These are phyloP conservation scores for Uromys caudimaculatus DNA, from an alignment of 2,797 vertebrate genomes.

Conservation along the genomic window DNA sequence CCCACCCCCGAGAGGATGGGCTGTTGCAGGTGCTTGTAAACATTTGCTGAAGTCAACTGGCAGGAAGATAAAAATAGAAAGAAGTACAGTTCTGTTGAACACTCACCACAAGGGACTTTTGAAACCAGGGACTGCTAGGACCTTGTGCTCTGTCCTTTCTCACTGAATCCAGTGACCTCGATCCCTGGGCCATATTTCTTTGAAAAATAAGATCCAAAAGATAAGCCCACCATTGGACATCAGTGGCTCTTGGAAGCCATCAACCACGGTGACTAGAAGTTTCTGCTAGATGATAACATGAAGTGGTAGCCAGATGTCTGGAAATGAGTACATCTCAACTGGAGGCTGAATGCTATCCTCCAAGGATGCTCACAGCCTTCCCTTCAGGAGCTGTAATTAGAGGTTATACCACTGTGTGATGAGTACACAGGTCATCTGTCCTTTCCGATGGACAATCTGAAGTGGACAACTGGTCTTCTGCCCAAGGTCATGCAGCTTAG, in stretches of 20 bases:
- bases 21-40: not conserved
- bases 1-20: not conserved
- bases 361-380: not conserved
- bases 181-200: not conserved
- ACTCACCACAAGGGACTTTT: slow-evolving; percentile 60
- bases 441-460: not conserved
- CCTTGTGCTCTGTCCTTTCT: not conserved
- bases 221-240: not conserved
- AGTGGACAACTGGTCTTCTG: not conserved
- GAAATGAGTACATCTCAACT: not conserved
- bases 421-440: not conserved
- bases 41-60: slow-evolving; percentile 39
- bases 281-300: not conserved
- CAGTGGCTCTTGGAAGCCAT: not conserved
- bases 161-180: not conserved
- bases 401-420: rapidly evolving
- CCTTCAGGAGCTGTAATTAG: not conserved
- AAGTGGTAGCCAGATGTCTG: not conserved
- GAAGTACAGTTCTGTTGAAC: slow-evolving; percentile 40
- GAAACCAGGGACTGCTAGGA: not conserved
- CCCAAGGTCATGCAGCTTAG: not conserved
- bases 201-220: slow-evolving; percentile 23
- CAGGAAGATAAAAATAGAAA: slow-evolving; percentile 47
- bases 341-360: not conserved
- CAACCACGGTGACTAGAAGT: not conserved